phyloP scores from a whole-genome alignment of 2,888 invertebrate genomes.

The Platerodrilus igneus region DNA sequence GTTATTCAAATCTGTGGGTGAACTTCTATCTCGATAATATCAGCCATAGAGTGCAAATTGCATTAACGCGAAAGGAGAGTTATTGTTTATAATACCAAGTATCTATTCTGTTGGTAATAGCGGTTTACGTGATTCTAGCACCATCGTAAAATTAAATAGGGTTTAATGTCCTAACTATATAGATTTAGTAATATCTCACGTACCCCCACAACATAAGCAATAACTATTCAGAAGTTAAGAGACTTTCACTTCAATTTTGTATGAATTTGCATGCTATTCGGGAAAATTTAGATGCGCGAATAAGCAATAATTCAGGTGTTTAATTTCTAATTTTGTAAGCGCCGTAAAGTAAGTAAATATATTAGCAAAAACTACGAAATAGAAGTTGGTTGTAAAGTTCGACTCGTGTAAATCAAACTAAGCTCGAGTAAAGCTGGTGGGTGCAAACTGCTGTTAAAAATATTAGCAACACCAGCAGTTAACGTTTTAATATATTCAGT shows the following conservation, averaged over 20 bases:
- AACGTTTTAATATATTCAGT: conserved; percentile 18
- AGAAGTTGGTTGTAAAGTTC: conserved; percentile 14
- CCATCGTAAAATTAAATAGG: conserved; percentile 26
- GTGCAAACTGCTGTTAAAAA: conserved; percentile 18
- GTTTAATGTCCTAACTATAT: too few relatives aligned
- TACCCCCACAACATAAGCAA: too few relatives aligned
- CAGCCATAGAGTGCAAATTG: conserved; percentile 6
- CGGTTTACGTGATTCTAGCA: conserved; percentile 25
- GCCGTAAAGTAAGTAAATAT: conserved; percentile 14
- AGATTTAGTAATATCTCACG: too few relatives aligned
- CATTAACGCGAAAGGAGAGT: conserved; percentile 4
- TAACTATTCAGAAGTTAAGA: too few relatives aligned
- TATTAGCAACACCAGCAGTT: conserved; percentile 19
- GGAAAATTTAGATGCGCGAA: too few relatives aligned
- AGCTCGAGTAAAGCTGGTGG: conserved; percentile 16
- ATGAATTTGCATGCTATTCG: too few relatives aligned
- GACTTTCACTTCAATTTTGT: too few relatives aligned
- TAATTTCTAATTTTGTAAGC: conserved; percentile 13
- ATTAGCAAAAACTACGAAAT: conserved; percentile 11
- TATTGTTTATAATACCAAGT: conserved; percentile 11
- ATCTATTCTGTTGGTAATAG: conserved; percentile 16
- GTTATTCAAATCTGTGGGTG: conserved; percentile 1
- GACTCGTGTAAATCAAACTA: conserved; percentile 17
- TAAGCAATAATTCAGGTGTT: conserved; percentile 7
- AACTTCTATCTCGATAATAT: conserved; percentile 10